phyloP scores from a whole-genome alignment of 2,888 invertebrate species.

The Cremastinae sp. region DNA sequence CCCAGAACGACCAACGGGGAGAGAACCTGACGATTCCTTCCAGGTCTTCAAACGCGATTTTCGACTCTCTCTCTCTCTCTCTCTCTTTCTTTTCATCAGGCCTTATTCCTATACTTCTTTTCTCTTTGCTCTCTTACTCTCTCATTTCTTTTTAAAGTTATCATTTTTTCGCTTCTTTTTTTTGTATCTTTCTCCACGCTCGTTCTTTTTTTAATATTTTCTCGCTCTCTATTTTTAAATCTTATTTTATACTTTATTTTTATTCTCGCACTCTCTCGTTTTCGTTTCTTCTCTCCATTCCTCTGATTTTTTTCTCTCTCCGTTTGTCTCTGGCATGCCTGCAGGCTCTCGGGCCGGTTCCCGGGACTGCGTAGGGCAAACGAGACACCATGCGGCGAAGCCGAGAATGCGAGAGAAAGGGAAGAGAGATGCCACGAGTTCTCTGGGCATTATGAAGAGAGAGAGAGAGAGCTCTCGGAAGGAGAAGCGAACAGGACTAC shows the following conservation, averaged over 20 bases:
- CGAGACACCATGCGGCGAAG: constrained; percentile 59
- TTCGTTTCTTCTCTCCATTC: no score
- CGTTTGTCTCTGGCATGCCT: constrained; percentile 44
- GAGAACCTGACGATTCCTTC: constrained; percentile 7
- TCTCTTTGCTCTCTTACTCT: background rate
- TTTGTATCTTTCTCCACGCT: constrained; percentile 16
- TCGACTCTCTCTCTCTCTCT: constrained; percentile 33
- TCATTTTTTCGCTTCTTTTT: background rate
- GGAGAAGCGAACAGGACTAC: background rate
- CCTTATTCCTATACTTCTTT: background rate
- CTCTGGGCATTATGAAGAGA: background rate
- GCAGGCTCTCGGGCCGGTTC: constrained; percentile 44
- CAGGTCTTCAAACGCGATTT: constrained; percentile 16
- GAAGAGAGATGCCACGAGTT: background rate
- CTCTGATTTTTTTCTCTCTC: constrained; percentile 7
- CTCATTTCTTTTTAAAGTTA: background rate
- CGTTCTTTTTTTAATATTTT: background rate
- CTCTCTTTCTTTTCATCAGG: background rate
- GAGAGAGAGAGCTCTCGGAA: background rate
- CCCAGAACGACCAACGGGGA: background rate
- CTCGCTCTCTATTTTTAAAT: constrained; percentile 20
- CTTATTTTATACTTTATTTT: constrained; percentile 1
- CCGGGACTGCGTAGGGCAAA: constrained; percentile 61
- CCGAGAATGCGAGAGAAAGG: constrained; percentile 16
- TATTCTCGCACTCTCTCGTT: constrained; percentile 16